Base-by-base conservation (phyloP, 2,113 vertebrate species). In the Morone saxatilis region DNA sequence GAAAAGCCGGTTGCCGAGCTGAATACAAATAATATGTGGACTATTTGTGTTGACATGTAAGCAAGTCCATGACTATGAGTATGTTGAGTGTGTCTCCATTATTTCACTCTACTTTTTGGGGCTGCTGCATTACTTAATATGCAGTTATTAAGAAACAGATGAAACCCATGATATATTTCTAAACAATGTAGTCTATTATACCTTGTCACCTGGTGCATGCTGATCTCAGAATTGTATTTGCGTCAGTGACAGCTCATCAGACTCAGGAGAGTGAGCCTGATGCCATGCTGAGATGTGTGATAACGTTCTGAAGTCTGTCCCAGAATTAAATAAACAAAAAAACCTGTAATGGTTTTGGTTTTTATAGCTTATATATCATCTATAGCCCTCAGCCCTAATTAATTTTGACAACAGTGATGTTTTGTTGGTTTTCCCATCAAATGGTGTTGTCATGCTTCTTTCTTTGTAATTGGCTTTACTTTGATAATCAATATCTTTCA, bases 181-280 rank as follows among this genome's bases (percentile, higher is more conserved):
- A 48, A 62, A 41, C 19, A 14, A 71, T 10, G 38, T 0, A 17
- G 16, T 10, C 45, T 0, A 4, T 43, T 61, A 25, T 43, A 38
- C 4, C 40, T 62, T 40, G 4, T 74, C 77, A 68, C 73, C 77
- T 50, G 45, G 25, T 65, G 25, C 68, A n/a, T 38, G 78, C 45
- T 65, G 53, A 85, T 83, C 70, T 20, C 16, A 53, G 77, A 87
- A 71, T n/a, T 65, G 71, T 60, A 76, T 78, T 68, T 74, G 71
- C 36, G 43, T 79, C 57, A 67, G 25, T 63, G 78, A 87, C 80
- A 84, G 84, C 86, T 88, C 65, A 41, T 90, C 81, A 86, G 84
- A 63, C 73, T 72, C 63, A 41, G 51, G 61, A 82, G 65, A 82
- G 43, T 10, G 7, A 56, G 48, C 20, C 48, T 9, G 43, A 53